A percentile compares a stretch with the other conserved stretches of the same genome.
These are phyloP conservation scores for Eupithecia insigniata DNA, from an alignment of 2,888 invertebrate species.

Conservation along the genomic window DNA sequence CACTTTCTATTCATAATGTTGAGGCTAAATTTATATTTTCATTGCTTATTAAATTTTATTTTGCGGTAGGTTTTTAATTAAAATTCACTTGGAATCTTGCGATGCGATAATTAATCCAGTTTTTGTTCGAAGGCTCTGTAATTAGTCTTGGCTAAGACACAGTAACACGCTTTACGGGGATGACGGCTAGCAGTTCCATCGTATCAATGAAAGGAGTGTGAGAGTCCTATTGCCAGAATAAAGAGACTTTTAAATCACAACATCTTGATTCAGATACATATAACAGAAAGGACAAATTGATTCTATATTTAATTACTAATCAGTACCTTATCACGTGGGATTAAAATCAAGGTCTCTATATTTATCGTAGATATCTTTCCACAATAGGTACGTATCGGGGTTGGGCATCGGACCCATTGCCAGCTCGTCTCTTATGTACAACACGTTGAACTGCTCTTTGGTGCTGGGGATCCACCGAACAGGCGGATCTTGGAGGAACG, in stretches of 20 bases:
- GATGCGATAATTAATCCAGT: conserved; percentile 16
- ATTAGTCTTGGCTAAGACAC: neutral
- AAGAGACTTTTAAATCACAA: neutral
- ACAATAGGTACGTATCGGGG: conserved; percentile 42
- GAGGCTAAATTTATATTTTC: conserved; percentile 62
- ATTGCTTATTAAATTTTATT: conserved; percentile 59
- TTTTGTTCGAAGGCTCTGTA: conserved; percentile 13
- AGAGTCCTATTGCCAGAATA: neutral
- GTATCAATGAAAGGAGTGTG: neutral
- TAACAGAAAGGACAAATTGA: neutral
- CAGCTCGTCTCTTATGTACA: conserved; percentile 48
- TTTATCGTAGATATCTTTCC: conserved; percentile 51
- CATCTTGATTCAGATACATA: neutral
- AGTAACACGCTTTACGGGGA: neutral
- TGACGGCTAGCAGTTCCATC: neutral
- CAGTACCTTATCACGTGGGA: conserved; percentile 8
- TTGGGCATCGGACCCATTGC: conserved; percentile 50
- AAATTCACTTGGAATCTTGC: conserved; percentile 34
- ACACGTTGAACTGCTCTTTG: conserved; percentile 44
- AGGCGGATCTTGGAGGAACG: conserved; percentile 24
- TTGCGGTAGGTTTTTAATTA: conserved; percentile 48
- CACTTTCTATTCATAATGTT: conserved; percentile 64
- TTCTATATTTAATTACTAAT: neutral
- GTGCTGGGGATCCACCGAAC: conserved; percentile 47
- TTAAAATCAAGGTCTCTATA: conserved; percentile 43